Evolutionary conservation across 2,888 invertebrate species (phyloP).

Genomic region (Osmoderma eremita): DNA sequence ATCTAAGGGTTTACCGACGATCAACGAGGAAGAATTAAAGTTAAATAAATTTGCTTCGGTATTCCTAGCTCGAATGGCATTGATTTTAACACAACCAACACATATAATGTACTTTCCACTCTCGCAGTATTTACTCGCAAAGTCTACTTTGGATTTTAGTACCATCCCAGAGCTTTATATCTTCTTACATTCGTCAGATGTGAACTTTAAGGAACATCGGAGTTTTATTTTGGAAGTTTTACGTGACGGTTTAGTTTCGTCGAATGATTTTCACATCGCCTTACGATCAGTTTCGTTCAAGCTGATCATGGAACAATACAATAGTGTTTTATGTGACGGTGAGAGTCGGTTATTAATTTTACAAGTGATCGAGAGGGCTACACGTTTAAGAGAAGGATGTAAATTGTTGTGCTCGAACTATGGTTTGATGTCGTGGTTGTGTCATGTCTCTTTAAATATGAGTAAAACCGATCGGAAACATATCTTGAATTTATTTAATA

Average conservation of each 20-base stretch:
- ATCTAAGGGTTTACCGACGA: slow-evolving; percentile 69
- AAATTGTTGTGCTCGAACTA: slow-evolving; percentile 74
- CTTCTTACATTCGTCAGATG: slow-evolving; percentile 82
- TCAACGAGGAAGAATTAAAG: slow-evolving; percentile 55
- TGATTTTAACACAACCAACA: slow-evolving; percentile 78
- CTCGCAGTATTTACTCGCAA: slow-evolving; percentile 66
- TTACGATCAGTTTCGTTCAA: slow-evolving; percentile 81
- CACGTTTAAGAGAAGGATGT: slow-evolving; percentile 72
- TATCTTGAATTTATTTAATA: slow-evolving; percentile 31
- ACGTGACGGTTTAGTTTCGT: slow-evolving; percentile 78
- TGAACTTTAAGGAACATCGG: slow-evolving; percentile 74
- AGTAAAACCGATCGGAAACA: slow-evolving; percentile 1
- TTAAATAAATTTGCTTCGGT: slow-evolving; percentile 67
- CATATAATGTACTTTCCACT: slow-evolving; percentile 81
- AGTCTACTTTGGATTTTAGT: slow-evolving; percentile 78
- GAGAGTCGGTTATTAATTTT: slow-evolving; percentile 74
- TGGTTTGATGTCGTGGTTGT: slow-evolving; percentile 78
- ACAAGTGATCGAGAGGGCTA: slow-evolving; percentile 71
- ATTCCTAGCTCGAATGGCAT: slow-evolving; percentile 77
- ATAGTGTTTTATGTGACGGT: slow-evolving; percentile 71
- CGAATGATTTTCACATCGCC: slow-evolving; percentile 78
- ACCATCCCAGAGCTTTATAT: slow-evolving; percentile 90
- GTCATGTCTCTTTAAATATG: slow-evolving; percentile 55
- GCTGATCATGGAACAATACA: slow-evolving; percentile 78
- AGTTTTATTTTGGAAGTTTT: slow-evolving; percentile 83